phyloP scores from a whole-genome alignment of 2,113 vertebrate species.

The Ptyas mucosa region DNA sequence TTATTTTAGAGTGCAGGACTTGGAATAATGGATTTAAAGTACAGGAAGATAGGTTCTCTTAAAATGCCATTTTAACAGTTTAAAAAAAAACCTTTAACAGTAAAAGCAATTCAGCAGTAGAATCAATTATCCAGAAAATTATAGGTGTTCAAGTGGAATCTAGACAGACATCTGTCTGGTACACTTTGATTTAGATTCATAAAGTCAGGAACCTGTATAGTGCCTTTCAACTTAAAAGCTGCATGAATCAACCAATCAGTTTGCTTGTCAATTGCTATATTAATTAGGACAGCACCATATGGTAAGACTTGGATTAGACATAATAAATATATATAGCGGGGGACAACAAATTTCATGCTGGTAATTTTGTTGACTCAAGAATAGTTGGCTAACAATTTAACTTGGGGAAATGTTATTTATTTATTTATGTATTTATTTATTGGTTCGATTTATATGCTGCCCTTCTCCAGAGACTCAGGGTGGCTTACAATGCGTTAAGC shows the following conservation, averaged over 20 bases:
- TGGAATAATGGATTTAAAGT: background rate
- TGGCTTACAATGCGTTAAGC: no score
- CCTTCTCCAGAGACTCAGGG: no score
- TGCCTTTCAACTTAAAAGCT: background rate
- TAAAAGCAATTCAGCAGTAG: background rate
- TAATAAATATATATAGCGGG: background rate
- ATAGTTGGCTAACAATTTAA: background rate
- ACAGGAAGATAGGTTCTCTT: background rate
- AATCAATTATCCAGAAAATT: background rate
- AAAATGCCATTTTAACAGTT: background rate
- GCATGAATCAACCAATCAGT: background rate
- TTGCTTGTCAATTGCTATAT: background rate
- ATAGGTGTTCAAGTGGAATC: background rate
- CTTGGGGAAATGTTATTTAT: background rate
- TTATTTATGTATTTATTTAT: no score
- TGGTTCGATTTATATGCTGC: no score
- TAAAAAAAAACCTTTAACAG: background rate
- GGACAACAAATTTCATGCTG: background rate
- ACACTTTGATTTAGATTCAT: background rate
- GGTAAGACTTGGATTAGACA: background rate
- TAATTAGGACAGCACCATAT: background rate
- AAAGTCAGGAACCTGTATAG: background rate
- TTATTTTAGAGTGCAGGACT: background rate
- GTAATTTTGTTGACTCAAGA: background rate
- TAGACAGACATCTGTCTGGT: background rate